Evolutionary conservation across 2,113 vertebrate species (phyloP).

Genomic region (Ciconia boyciana): DNA sequence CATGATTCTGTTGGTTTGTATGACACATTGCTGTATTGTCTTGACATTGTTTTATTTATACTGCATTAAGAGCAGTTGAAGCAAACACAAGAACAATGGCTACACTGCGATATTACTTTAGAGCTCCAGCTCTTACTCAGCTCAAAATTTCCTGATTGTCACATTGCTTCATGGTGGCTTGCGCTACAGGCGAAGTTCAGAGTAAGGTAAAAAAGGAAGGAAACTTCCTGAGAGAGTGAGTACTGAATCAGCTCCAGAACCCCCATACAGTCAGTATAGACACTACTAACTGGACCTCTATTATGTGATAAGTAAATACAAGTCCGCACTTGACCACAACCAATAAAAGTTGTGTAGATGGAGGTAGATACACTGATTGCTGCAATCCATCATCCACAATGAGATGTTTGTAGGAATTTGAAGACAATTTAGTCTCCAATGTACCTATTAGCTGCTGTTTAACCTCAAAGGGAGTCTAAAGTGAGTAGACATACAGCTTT

Average conservation of each 20-base stretch:
- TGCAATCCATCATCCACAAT: background rate
- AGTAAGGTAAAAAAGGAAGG: background rate
- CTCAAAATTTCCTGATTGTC: background rate
- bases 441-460: background rate
- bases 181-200: fast-evolving
- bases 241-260: background rate
- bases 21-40: background rate
- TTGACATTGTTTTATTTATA: background rate
- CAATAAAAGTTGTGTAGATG: background rate
- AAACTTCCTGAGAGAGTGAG: background rate
- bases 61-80: background rate
- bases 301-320: background rate
- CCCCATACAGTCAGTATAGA: background rate
- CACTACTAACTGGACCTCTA: background rate
- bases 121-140: background rate
- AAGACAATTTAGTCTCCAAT: background rate
- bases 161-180: background rate
- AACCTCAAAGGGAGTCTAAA: background rate
- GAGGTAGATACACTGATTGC: background rate
- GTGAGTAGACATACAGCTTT: background rate
- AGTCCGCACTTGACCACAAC: background rate
- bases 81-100: background rate
- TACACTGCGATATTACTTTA: background rate
- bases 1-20: background rate
- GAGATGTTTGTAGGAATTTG: background rate